phyloP scores from a whole-genome alignment of 2,113 vertebrate genomes.

The Tragelaphus scriptus region DNA sequence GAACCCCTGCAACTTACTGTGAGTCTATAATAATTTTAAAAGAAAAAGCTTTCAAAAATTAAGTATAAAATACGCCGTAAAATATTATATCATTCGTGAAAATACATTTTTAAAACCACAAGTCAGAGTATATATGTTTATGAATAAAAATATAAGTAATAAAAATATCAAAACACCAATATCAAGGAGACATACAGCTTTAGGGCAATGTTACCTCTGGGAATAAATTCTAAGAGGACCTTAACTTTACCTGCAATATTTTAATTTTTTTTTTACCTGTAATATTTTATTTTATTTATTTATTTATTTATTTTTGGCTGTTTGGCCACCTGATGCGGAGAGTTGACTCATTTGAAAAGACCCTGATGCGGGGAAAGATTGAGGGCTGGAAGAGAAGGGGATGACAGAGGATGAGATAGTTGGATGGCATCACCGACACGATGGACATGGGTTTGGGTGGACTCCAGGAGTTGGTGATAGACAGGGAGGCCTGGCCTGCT shows the following conservation, averaged over 20 bases:
- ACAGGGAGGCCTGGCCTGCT: too few relatives aligned
- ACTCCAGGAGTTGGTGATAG: too few relatives aligned
- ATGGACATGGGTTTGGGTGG: too few relatives aligned
- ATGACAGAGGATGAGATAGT: too few relatives aligned
- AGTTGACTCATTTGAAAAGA: too few relatives aligned
- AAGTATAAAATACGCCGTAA: background rate
- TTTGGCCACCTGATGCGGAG: too few relatives aligned
- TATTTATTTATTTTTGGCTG: background rate
- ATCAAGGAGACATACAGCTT: background rate
- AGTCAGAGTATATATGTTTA: background rate
- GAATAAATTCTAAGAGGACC: background rate
- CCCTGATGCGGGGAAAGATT: too few relatives aligned
- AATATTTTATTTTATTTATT: background rate
- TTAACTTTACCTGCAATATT: background rate
- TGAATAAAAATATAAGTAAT: background rate
- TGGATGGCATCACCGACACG: too few relatives aligned
- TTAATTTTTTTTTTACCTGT: background rate
- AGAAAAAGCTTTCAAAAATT: background rate
- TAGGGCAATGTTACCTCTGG: background rate
- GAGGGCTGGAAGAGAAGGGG: too few relatives aligned
- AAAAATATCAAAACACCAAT: background rate
- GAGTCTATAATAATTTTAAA: background rate
- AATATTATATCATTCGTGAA: background rate
- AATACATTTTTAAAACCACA: background rate
- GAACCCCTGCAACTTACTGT: background rate